These are phyloP conservation scores for Zapus hudsonius DNA, from an alignment of 2,113 vertebrate genomes.

Conservation along the genomic window DNA sequence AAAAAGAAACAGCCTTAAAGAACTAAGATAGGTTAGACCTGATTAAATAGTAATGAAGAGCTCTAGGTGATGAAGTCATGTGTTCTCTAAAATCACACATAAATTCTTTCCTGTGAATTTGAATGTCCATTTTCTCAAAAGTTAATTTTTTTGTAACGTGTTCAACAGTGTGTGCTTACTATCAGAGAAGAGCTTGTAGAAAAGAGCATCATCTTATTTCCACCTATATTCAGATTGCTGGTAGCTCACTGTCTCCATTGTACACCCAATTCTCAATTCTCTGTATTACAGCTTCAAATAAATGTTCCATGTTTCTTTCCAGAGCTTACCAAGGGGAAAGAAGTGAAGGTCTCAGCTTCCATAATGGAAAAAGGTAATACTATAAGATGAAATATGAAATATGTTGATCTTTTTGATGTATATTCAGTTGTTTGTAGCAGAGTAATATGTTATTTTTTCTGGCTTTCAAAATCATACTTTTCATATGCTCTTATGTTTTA, in stretches of 20 bases:
- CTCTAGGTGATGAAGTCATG: neutral
- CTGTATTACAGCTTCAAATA: slow-evolving; percentile 68
- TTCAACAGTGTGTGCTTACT: too few species aligned
- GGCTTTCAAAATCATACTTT: neutral
- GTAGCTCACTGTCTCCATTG: slow-evolving; percentile 56
- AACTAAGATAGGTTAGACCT: slow-evolving; percentile 18
- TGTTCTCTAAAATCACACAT: slow-evolving; percentile 11
- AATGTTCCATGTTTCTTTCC: slow-evolving; percentile 79
- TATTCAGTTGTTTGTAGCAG: slow-evolving; percentile 24
- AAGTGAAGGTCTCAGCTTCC: slow-evolving; percentile 75
- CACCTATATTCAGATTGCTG: neutral
- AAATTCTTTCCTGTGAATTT: neutral
- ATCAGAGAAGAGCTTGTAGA: slow-evolving; percentile 50
- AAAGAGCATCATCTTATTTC: neutral
- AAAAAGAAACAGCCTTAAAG: neutral
- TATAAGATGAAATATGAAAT: slow-evolving; percentile 46
- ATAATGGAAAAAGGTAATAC: slow-evolving; percentile 84
- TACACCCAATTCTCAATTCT: slow-evolving; percentile 52
- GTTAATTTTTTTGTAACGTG: too few species aligned
- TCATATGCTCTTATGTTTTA: neutral
- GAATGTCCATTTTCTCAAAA: neutral
- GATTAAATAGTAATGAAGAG: neutral
- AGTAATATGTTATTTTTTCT: neutral
- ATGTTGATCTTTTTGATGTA: slow-evolving; percentile 12
- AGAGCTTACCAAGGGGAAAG: slow-evolving; percentile 82